A percentile compares a stretch with the other conserved stretches of the same genome.
Evolutionary conservation across 2,797 vertebrate species (phyloP).

Genomic region (Notolepis coatsorum): DNA sequence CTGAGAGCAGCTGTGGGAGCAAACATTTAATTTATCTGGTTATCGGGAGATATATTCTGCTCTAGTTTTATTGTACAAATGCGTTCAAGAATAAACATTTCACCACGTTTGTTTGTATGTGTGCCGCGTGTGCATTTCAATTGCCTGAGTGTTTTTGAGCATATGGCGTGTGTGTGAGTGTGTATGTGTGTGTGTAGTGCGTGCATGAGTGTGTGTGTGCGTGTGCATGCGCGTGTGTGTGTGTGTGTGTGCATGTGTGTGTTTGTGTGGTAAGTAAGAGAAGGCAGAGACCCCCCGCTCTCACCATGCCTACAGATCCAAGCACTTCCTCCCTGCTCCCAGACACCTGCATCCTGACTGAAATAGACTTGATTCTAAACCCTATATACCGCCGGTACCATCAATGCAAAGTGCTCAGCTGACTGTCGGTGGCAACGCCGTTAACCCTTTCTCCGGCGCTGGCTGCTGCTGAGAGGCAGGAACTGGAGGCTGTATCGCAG

Average conservation of each 20-base stretch:
- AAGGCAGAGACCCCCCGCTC: constrained; percentile 29
- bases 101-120: too few relatives aligned
- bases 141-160: too few relatives aligned
- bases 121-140: too few relatives aligned
- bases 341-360: constrained; percentile 13
- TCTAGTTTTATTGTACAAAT: background rate
- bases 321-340: constrained; percentile 2
- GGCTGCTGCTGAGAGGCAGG: constrained; percentile 29
- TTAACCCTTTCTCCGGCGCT: constrained; percentile 44
- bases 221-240: background rate
- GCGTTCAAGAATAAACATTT: too few relatives aligned
- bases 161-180: background rate
- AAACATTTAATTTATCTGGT: constrained; percentile 7
- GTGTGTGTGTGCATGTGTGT: background rate
- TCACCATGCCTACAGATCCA: constrained; percentile 39
- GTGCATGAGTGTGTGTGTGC: background rate
- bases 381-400: constrained; percentile 13
- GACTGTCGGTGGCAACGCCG: constrained; percentile 58
- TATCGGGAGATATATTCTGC: background rate
- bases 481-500: constrained; percentile 61
- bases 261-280: constrained; percentile 1
- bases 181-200: background rate
- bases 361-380: constrained; percentile 33
- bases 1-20: background rate
- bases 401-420: constrained; percentile 43